These are phyloP conservation scores for Camponotus vicinus DNA, from an alignment of 1,140 invertebrate species.

Conservation along the genomic window DNA sequence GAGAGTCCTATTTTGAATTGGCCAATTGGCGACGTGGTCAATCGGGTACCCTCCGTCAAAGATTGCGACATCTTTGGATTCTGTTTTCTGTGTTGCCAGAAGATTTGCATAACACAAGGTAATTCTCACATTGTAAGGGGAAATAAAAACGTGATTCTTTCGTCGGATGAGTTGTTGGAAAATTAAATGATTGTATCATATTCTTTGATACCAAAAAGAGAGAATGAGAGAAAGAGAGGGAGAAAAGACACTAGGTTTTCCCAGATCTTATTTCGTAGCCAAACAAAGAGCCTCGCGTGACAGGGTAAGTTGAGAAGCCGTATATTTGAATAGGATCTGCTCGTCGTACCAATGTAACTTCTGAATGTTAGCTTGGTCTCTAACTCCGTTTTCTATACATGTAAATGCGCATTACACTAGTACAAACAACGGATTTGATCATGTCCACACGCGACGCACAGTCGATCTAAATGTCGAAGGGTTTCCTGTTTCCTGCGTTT, in stretches of 20 bases:
- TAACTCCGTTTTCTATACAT: background rate
- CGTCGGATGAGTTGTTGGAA: background rate
- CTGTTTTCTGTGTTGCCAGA: background rate
- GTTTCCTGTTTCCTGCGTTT: conserved; percentile 8
- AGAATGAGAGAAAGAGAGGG: no score
- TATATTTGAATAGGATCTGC: background rate
- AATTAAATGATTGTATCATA: background rate
- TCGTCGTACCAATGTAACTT: conserved; percentile 20
- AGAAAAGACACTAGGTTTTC: background rate
- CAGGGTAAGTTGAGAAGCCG: conserved; percentile 25
- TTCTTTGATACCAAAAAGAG: background rate
- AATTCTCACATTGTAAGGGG: background rate
- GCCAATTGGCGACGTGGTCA: no score
- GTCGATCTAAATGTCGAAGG: conserved; percentile 7
- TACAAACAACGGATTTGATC: conserved; percentile 35
- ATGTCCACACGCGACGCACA: background rate
- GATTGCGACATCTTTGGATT: background rate
- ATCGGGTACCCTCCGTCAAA: no score
- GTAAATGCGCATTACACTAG: conserved; percentile 17
- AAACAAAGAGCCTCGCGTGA: conserved; percentile 16
- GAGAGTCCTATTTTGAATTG: no score
- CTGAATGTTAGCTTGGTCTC: background rate
- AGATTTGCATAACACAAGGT: background rate
- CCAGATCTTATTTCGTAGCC: background rate
- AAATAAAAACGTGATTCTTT: background rate